Percentiles rank a stretch among this genome's conserved stretches.
Conservation (phyloP, 2,797 vertebrate species). For the Cyprinodon diabolis region DNA sequence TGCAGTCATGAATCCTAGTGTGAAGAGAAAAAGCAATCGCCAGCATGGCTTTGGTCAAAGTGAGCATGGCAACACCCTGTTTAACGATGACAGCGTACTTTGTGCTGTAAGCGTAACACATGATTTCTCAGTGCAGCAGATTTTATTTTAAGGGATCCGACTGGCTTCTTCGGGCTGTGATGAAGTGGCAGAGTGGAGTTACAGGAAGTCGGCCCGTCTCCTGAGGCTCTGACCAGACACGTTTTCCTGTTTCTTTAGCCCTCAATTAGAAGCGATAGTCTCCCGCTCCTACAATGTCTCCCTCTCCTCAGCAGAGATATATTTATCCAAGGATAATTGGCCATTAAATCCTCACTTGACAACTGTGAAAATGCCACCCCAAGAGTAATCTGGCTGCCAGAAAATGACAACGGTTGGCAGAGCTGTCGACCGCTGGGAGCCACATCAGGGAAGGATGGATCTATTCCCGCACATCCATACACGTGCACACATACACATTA, state of each 20-base stretch:
- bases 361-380: conserved; percentile 85
- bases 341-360: conserved; percentile 86
- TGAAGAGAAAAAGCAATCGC: conserved; percentile 19
- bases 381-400: conserved; percentile 83
- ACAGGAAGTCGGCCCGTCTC: conserved; percentile 69
- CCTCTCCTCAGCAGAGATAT: conserved; percentile 81
- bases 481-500: conserved; percentile 50
- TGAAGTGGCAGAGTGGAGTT: conserved; percentile 70
- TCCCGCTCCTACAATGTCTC: conserved; percentile 72
- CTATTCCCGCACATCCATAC: conserved; percentile 65
- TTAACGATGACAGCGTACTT: conserved; percentile 71
- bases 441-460: conserved; percentile 78
- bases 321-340: conserved; percentile 86
- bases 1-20: conserved; percentile 52
- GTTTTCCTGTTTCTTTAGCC: conserved; percentile 79
- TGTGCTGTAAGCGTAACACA: conserved; percentile 65
- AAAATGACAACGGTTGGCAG: conserved; percentile 82
- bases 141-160: conserved; percentile 74
- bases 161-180: conserved; percentile 66
- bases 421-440: conserved; percentile 79
- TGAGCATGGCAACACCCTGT: conserved; percentile 71
- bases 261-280: conserved; percentile 81
- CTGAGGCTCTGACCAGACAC: conserved; percentile 78
- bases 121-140: conserved; percentile 68
- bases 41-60: conserved; percentile 65